These are phyloP conservation scores for Zaprionus vittiger DNA, from an alignment of 1,140 invertebrate species.

Conservation along the genomic window DNA sequence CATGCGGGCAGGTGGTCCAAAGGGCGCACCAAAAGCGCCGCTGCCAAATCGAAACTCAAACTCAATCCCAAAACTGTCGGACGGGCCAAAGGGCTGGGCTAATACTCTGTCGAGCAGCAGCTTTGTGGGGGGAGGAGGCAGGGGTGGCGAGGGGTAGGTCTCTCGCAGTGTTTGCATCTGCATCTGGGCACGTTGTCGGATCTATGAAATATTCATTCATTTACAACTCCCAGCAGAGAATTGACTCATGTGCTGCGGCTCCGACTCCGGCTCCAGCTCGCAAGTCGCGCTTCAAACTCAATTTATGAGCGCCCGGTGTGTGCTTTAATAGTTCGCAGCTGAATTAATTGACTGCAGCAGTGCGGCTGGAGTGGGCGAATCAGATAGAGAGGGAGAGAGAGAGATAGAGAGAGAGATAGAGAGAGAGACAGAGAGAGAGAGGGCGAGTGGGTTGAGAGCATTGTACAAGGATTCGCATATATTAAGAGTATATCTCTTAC, in stretches of 20 bases:
- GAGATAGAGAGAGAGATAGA: background rate
- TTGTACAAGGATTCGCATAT: slow-evolving; percentile 41
- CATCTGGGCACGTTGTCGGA: slow-evolving; percentile 61
- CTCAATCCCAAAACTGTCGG: slow-evolving; percentile 28
- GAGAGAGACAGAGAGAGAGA: background rate
- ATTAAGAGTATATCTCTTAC: slow-evolving; percentile 71
- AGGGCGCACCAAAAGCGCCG: slow-evolving; percentile 24
- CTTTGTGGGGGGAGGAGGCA: slow-evolving; percentile 18
- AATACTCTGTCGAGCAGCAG: slow-evolving; percentile 34
- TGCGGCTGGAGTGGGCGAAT: background rate
- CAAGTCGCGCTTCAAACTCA: slow-evolving; percentile 54
- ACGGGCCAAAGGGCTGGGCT: slow-evolving; percentile 16
- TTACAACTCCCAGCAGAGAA: slow-evolving; percentile 73
- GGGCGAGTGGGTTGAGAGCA: slow-evolving; percentile 14
- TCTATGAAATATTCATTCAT: slow-evolving; percentile 82
- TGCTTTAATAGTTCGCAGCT: slow-evolving; percentile 81
- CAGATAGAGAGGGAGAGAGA: slow-evolving; percentile 17
- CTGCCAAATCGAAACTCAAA: slow-evolving; percentile 35
- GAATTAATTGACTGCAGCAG: slow-evolving; percentile 75
- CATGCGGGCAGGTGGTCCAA: slow-evolving; percentile 65
- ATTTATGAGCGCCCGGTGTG: slow-evolving; percentile 81
- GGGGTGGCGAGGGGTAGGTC: slow-evolving; percentile 33
- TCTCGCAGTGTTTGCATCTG: slow-evolving; percentile 53
- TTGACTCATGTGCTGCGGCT: slow-evolving; percentile 65
- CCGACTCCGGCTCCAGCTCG: slow-evolving; percentile 20